A percentile compares a stretch with the other conserved stretches of the same genome.
phyloP scores from a whole-genome alignment of 2,797 vertebrate genomes.

The Florisuga fusca region DNA sequence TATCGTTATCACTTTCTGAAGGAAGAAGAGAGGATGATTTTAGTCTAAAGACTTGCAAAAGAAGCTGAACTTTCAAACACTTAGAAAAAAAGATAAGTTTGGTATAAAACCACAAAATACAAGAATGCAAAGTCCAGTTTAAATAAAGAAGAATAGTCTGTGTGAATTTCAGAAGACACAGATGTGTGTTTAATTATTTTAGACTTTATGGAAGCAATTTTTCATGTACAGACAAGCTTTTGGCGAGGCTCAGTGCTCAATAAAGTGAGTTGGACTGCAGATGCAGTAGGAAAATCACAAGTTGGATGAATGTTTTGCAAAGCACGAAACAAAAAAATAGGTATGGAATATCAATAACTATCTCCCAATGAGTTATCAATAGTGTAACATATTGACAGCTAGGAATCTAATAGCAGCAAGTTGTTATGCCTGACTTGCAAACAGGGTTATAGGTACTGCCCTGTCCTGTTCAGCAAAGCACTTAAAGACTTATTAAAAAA shows the following conservation, averaged over 20 bases:
- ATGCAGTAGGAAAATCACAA: constrained; percentile 1
- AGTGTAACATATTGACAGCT: background rate
- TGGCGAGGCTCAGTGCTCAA: constrained; percentile 46
- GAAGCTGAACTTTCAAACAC: background rate
- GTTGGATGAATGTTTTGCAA: background rate
- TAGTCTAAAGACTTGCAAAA: background rate
- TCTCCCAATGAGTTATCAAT: background rate
- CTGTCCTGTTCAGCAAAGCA: background rate
- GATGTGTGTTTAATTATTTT: constrained; percentile 66
- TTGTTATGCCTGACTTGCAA: background rate
- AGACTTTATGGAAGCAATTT: constrained; percentile 61
- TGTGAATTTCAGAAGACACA: constrained; percentile 49
- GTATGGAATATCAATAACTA: background rate
- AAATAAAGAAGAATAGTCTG: constrained; percentile 28
- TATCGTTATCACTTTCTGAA: background rate
- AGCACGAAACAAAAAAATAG: background rate
- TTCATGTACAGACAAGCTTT: constrained; percentile 55
- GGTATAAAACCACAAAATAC: background rate
- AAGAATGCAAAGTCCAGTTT: background rate
- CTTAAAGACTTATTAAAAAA: background rate
- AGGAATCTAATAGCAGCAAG: background rate
- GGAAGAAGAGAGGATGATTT: background rate
- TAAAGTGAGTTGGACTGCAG: constrained; percentile 30
- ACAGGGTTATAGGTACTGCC: background rate
- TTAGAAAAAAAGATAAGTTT: background rate